phyloP scores from a whole-genome alignment of 2,113 vertebrate species.

The Pyxicephalus adspersus region DNA sequence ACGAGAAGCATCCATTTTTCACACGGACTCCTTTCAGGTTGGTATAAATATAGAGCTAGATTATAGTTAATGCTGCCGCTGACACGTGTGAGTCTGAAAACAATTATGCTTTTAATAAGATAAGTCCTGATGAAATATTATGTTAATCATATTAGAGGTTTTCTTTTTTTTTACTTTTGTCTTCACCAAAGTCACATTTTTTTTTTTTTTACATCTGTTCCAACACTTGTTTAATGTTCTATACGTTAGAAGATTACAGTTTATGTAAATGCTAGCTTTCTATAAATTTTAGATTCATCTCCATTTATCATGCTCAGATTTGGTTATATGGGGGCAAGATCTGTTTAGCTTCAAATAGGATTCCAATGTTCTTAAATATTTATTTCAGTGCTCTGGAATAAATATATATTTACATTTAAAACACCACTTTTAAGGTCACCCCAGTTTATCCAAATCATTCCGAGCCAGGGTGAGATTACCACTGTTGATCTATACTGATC shows the following conservation, averaged over 20 bases:
- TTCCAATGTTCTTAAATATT: slow-evolving; percentile 81
- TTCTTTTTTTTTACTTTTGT: slow-evolving; percentile 69
- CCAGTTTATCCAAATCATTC: slow-evolving; percentile 31
- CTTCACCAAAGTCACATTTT: slow-evolving; percentile 84
- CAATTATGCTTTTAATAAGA: slow-evolving; percentile 90
- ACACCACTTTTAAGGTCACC: slow-evolving; percentile 40
- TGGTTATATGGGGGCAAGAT: slow-evolving; percentile 68
- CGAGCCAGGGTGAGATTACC: neutral
- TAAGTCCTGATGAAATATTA: slow-evolving; percentile 82
- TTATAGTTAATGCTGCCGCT: slow-evolving; percentile 75
- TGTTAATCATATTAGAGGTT: slow-evolving; percentile 80
- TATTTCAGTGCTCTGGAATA: slow-evolving; percentile 60
- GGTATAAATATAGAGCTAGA: slow-evolving; percentile 85
- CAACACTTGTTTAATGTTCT: slow-evolving; percentile 78
- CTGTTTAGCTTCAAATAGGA: slow-evolving; percentile 74
- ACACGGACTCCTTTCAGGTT: slow-evolving; percentile 77
- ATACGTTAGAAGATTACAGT: slow-evolving; percentile 90
- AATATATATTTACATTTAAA: slow-evolving; percentile 46
- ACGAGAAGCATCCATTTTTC: slow-evolving; percentile 82
- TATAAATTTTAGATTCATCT: slow-evolving; percentile 98
- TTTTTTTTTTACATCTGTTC: slow-evolving; percentile 70
- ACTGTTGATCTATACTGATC: slow-evolving; percentile 25
- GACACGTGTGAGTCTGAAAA: slow-evolving; percentile 82
- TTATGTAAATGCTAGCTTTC: slow-evolving; percentile 93
- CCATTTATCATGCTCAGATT: slow-evolving; percentile 82